phyloP scores from a whole-genome alignment of 64 coral and sea anemone genomes.

The Pocillopora verrucosa region DNA sequence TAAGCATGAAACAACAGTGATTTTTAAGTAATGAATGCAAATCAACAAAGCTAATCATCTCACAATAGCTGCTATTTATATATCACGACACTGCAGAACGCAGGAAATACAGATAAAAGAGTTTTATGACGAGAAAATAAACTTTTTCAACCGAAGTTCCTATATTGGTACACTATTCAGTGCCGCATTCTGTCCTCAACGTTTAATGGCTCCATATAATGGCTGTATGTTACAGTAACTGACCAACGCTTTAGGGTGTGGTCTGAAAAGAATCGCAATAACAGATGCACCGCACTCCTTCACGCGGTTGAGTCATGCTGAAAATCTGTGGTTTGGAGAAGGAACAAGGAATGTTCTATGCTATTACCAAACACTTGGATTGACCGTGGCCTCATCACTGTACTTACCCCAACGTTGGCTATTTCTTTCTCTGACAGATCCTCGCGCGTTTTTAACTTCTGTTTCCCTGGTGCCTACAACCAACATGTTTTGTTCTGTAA shows the following conservation, averaged over 20 bases:
- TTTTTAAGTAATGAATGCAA: background rate
- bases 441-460: constrained; percentile 45
- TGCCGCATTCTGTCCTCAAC: no score
- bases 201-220: no score
- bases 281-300: no score
- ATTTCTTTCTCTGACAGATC: constrained; percentile 75
- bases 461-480: constrained; percentile 64
- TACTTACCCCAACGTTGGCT: constrained; percentile 69
- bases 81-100: no score
- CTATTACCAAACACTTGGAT: background rate
- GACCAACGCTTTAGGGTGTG: no score
- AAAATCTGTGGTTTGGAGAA: background rate
- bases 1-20: background rate
- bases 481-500: background rate
- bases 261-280: no score
- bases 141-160: no score
- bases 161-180: no score
- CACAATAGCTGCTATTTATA: background rate
- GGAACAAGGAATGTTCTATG: background rate
- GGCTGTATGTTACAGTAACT: no score
- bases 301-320: no score
- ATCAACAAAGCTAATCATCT: background rate
- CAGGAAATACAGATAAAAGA: no score
- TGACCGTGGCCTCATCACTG: background rate
- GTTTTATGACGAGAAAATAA: no score